phyloP scores from a whole-genome alignment of 2,113 vertebrate species.

The Centropus bengalensis region DNA sequence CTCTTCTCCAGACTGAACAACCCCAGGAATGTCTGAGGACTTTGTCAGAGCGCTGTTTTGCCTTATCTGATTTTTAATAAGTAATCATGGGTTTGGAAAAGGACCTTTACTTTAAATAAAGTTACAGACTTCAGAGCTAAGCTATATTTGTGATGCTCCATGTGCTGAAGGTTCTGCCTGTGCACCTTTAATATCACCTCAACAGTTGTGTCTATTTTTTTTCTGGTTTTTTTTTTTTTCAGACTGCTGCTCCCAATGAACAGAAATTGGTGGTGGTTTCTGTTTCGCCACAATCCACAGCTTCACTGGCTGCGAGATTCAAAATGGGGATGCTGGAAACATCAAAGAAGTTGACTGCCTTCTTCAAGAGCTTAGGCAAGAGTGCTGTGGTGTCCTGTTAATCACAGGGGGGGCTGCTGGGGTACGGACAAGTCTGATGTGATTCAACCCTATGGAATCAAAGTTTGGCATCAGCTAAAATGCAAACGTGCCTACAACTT shows the following conservation, averaged over 20 bases:
- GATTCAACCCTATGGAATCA: neutral
- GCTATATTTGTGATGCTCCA: neutral
- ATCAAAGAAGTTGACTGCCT: constrained; percentile 83
- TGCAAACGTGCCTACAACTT: neutral
- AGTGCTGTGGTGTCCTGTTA: neutral
- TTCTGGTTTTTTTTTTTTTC: neutral
- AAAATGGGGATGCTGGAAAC: constrained; percentile 82
- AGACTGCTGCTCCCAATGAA: constrained; percentile 54
- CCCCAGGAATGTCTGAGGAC: too few relatives aligned
- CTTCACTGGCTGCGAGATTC: constrained; percentile 87
- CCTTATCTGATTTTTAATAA: neutral
- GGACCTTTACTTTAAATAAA: neutral
- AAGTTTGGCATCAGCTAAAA: neutral
- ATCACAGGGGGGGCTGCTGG: neutral
- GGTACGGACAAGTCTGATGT: neutral
- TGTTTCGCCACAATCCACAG: constrained; percentile 91
- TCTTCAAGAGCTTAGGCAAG: constrained; percentile 90
- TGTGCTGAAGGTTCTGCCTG: neutral
- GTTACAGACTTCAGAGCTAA: neutral
- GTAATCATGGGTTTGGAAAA: neutral
- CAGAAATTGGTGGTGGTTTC: constrained; percentile 90
- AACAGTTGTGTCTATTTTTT: neutral
- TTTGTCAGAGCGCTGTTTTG: accelerated
- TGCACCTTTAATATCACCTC: accelerated
- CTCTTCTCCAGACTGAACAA: too few relatives aligned